A percentile compares a stretch with the other conserved stretches of the same genome.
These are phyloP conservation scores for Nebria brevicollis DNA, from an alignment of 2,888 invertebrate species.

Conservation along the genomic window DNA sequence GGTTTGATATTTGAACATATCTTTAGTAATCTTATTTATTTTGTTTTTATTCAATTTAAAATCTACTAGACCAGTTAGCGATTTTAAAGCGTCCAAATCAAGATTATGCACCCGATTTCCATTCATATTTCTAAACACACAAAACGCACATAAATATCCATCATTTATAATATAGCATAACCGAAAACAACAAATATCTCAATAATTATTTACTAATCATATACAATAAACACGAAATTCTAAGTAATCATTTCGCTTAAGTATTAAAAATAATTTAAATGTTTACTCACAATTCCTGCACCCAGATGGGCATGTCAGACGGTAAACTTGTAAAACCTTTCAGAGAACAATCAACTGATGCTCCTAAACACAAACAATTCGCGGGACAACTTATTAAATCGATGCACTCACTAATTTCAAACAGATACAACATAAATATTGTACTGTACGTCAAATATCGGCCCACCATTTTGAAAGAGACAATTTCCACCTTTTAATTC, in stretches of 20 bases:
- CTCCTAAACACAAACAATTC: constrained; percentile 77
- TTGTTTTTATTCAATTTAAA: constrained; percentile 85
- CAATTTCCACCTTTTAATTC: constrained; percentile 1
- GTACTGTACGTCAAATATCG: constrained; percentile 57
- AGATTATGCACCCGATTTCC: constrained; percentile 79
- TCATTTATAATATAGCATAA: too few species aligned
- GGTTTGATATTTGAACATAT: constrained; percentile 75
- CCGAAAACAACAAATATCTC: too few species aligned
- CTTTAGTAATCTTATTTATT: constrained; percentile 75
- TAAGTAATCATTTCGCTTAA: constrained; percentile 25
- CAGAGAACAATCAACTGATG: constrained; percentile 80
- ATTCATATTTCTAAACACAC: constrained; percentile 70
- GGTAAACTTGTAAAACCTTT: constrained; percentile 77
- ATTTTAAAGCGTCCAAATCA: constrained; percentile 77
- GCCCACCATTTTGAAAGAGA: constrained; percentile 63
- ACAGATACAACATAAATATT: constrained; percentile 55
- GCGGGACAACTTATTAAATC: constrained; percentile 68
- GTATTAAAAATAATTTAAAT: not conserved
- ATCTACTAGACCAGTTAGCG: constrained; percentile 75
- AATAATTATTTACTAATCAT: constrained; percentile 37
- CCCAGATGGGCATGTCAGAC: constrained; percentile 77
- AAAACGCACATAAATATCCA: not conserved
- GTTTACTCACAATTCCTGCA: constrained; percentile 76
- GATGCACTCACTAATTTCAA: constrained; percentile 48
- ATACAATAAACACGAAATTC: constrained; percentile 33